Evolutionary conservation across 1,140 invertebrate genomes (phyloP).

Genomic region (Eciton burchellii): DNA sequence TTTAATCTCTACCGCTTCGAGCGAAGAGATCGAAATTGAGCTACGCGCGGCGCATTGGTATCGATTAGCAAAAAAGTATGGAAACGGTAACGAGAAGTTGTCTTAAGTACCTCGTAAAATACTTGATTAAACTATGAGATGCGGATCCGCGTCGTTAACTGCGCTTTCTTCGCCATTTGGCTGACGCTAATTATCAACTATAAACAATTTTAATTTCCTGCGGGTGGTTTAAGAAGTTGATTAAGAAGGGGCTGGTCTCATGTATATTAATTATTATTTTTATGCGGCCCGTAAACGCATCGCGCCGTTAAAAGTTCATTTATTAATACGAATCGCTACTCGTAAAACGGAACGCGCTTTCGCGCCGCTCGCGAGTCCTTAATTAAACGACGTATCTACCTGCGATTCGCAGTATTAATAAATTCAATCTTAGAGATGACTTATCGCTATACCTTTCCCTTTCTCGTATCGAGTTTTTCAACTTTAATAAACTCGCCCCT

Average conservation of each 20-base stretch:
- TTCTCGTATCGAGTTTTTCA: slow-evolving; percentile 10
- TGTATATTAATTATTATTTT: slow-evolving; percentile 78
- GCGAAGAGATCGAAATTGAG: neutral
- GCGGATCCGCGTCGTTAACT: slow-evolving; percentile 33
- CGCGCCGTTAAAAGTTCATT: slow-evolving; percentile 74
- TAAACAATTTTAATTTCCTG: slow-evolving; percentile 79
- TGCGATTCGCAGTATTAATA: slow-evolving; percentile 30
- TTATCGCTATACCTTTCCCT: neutral
- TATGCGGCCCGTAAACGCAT: slow-evolving; percentile 66
- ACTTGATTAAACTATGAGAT: slow-evolving; percentile 68
- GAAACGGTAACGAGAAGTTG: slow-evolving; percentile 62
- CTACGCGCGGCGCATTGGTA: slow-evolving; percentile 33
- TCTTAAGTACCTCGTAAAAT: slow-evolving; percentile 64
- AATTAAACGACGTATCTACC: slow-evolving; percentile 71
- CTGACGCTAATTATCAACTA: slow-evolving; percentile 76
- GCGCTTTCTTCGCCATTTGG: slow-evolving; percentile 63
- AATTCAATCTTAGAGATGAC: slow-evolving; percentile 7
- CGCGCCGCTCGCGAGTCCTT: slow-evolving; percentile 61
- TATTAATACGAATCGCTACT: slow-evolving; percentile 80
- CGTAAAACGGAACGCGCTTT: slow-evolving; percentile 66
- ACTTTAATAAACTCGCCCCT: neutral
- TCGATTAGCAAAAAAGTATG: slow-evolving; percentile 53
- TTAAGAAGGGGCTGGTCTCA: slow-evolving; percentile 69
- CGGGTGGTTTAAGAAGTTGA: slow-evolving; percentile 72
- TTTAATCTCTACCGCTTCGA: neutral